Percentiles rank a stretch among this genome's conserved stretches.
phyloP scores from a whole-genome alignment of 1,140 invertebrate genomes.

The Diprion similis region DNA sequence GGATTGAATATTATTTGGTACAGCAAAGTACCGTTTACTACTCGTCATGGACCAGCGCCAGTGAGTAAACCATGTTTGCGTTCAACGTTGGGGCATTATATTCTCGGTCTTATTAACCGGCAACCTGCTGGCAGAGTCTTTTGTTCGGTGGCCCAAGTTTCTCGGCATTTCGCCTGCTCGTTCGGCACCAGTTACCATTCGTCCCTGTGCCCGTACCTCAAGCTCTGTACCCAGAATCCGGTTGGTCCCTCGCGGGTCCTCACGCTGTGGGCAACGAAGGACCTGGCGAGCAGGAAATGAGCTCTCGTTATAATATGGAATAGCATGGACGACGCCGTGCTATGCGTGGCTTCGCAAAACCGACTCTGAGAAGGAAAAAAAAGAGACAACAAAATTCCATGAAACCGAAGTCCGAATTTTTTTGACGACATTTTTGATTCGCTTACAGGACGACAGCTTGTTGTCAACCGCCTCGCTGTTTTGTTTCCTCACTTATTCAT shows the following conservation, averaged over 20 bases:
- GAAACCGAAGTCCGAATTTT: too few relatives aligned
- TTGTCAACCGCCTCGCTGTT: too few relatives aligned
- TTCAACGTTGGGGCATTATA: not conserved
- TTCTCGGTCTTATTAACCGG: slow-evolving; percentile 1
- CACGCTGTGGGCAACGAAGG: not conserved
- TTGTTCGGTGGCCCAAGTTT: slow-evolving; percentile 4
- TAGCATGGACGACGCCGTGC: too few relatives aligned
- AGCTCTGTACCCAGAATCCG: too few relatives aligned
- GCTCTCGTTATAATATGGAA: too few relatives aligned
- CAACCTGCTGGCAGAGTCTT: not conserved
- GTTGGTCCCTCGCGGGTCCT: not conserved
- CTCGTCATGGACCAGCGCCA: not conserved
- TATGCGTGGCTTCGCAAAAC: not conserved
- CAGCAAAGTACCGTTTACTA: not conserved
- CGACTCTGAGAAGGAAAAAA: not conserved
- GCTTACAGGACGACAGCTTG: too few relatives aligned
- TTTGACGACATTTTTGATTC: too few relatives aligned
- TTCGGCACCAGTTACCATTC: not conserved
- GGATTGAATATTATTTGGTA: not conserved
- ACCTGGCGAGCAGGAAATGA: too few relatives aligned
- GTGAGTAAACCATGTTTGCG: not conserved
- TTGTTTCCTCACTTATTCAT: too few relatives aligned
- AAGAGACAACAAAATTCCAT: not conserved
- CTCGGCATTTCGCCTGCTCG: not conserved
- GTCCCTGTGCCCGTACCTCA: not conserved